Base-by-base conservation (phyloP, 1,140 invertebrate genomes). In the Drosophila santomea region DNA sequence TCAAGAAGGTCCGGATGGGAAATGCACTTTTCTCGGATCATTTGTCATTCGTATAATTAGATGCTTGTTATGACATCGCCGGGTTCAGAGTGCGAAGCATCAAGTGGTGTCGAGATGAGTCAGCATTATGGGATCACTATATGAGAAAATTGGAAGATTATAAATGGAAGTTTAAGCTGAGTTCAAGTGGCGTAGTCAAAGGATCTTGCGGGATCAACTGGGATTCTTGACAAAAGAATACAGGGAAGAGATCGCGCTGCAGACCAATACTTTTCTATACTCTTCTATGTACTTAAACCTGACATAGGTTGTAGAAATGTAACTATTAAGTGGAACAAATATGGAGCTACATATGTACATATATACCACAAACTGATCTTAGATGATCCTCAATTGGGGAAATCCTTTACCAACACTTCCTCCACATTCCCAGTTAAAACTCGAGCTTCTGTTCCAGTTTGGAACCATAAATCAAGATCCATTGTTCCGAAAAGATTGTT, bases 11-110 rank as follows among this genome's bases (percentile, higher is more conserved):
- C 61, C n/a, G 14, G n/a, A 43, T 28, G 41, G 25, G 58, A 57
- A 58, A 50, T 36, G 11, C 52, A 57, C 12, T 57, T 62, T 69
- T 12, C 58, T 56, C 25, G 43, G 20, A 43, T 80, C 77, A 86
- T 85, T 85, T 66, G 57, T 86, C 78, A 62, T 74, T 32, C 0
- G 20, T 14, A 38, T 80, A 85, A 85, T 85, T 80, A 58, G 56
- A 39, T 32, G 20, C 79, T 69, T 74, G 59, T 72, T 43, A 71
- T 58, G 51, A 72, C 66, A 71, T 72, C 23, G 57, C 28, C 3
- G 52, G 45, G 64, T 68, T 68, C 64, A 68, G 7, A 52, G 64
- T 51, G 38, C 63, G 38, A 32, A 55, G 20, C 32, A 56, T 69
- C 48, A 69, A 71, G 43, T 57, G 43, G 51, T 71, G 67, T 57